These are phyloP conservation scores for Maniola jurtina DNA, from an alignment of 1,140 invertebrate species.

Conservation along the genomic window DNA sequence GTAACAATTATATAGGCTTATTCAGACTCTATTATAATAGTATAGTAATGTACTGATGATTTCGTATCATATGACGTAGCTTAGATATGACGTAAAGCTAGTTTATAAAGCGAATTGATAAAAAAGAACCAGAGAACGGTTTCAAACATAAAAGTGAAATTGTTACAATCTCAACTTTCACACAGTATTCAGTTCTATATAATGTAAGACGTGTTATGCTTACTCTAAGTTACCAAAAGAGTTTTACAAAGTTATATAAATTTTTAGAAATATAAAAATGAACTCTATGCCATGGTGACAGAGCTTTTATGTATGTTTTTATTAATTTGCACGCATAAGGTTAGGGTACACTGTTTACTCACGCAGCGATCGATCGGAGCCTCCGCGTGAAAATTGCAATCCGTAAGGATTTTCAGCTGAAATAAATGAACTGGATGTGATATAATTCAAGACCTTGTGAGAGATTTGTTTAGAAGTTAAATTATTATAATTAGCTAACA, in stretches of 20 bases:
- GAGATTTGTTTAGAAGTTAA: neutral
- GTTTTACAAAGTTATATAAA: constrained; percentile 10
- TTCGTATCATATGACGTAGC: no score
- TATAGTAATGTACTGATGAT: no score
- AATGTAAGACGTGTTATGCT: constrained; percentile 26
- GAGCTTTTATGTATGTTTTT: constrained; percentile 35
- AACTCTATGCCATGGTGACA: constrained; percentile 38
- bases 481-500: no score
- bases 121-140: no score
- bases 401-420: constrained; percentile 47
- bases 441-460: neutral
- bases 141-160: no score
- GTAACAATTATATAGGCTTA: no score
- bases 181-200: neutral
- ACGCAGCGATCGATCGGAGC: constrained; percentile 70
- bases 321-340: constrained; percentile 46
- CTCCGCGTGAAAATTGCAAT: constrained; percentile 75
- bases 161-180: neutral
- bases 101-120: no score
- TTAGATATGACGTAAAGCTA: no score
- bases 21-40: no score
- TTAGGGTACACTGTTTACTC: constrained; percentile 69
- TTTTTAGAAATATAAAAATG: constrained; percentile 18
- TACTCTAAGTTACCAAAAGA: constrained; percentile 19
- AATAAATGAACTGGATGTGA: constrained; percentile 45